Evolutionary conservation across 2,113 vertebrate species (phyloP).

Genomic region (Cebus imitator): DNA sequence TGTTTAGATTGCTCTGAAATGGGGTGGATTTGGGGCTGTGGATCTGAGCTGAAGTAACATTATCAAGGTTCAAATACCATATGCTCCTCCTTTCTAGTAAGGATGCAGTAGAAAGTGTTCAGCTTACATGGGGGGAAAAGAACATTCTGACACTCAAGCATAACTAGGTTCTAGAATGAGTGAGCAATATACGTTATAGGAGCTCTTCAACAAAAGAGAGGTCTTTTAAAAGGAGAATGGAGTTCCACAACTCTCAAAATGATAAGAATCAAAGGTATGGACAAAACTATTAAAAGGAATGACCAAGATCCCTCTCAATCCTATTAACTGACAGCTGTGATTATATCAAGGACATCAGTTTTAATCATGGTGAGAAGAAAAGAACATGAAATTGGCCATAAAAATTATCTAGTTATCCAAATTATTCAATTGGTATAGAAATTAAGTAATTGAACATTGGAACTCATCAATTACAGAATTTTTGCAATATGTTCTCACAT

Average conservation of each 20-base stretch:
- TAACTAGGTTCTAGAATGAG: background rate
- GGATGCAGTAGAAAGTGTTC: background rate
- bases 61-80: background rate
- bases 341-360: background rate
- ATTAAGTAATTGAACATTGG: constrained; percentile 4
- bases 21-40: background rate
- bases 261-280: background rate
- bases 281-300: background rate
- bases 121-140: background rate
- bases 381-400: constrained; percentile 9
- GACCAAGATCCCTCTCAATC: background rate
- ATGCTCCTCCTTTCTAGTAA: background rate
- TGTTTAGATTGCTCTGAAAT: background rate
- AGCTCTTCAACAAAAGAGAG: background rate
- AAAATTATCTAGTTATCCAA: constrained; percentile 15
- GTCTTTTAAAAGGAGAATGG: constrained; percentile 23
- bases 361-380: constrained; percentile 40
- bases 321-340: background rate
- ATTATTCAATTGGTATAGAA: constrained; percentile 6
- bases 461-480: constrained; percentile 1
- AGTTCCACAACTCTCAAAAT: background rate
- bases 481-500: constrained; percentile 15
- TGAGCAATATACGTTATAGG: background rate
- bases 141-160: background rate
- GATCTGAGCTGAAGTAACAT: background rate